These are phyloP conservation scores for Trialeurodes vaporariorum DNA, from an alignment of 1,140 invertebrate genomes.

Conservation along the genomic window DNA sequence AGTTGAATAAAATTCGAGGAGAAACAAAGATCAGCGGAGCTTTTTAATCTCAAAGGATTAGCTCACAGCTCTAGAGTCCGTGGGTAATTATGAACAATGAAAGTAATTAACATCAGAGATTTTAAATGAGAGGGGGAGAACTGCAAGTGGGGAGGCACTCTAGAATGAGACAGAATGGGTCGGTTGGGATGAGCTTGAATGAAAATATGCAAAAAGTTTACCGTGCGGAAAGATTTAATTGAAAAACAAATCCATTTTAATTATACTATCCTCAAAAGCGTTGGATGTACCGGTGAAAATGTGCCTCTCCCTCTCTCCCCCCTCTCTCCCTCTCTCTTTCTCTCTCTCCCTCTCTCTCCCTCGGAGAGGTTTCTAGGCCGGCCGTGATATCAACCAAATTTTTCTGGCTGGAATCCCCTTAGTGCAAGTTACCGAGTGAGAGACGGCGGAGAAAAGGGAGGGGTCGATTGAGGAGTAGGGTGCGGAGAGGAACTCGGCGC, in stretches of 20 bases:
- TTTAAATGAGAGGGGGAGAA: background rate
- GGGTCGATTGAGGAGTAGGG: no score
- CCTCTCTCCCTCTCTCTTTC: no score
- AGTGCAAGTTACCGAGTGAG: no score
- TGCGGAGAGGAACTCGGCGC: no score
- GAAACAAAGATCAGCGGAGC: background rate
- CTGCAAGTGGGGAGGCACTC: background rate
- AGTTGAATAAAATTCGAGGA: background rate
- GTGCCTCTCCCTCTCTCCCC: no score
- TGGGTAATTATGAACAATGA: background rate
- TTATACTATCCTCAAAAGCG: no score
- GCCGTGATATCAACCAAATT: no score
- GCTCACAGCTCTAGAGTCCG: background rate
- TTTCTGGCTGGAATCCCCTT: no score
- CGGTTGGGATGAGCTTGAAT: background rate
- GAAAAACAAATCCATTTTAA: conserved; percentile 1
- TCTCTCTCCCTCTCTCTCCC: no score
- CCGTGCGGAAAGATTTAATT: background rate
- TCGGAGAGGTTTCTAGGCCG: no score
- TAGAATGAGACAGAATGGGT: background rate
- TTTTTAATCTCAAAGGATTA: background rate
- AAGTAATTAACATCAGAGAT: background rate
- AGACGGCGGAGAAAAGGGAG: no score
- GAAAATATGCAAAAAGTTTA: background rate
- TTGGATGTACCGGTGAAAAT: no score